phyloP scores from a whole-genome alignment of 2,797 vertebrate genomes.

The Tympanoctomys barrerae region DNA sequence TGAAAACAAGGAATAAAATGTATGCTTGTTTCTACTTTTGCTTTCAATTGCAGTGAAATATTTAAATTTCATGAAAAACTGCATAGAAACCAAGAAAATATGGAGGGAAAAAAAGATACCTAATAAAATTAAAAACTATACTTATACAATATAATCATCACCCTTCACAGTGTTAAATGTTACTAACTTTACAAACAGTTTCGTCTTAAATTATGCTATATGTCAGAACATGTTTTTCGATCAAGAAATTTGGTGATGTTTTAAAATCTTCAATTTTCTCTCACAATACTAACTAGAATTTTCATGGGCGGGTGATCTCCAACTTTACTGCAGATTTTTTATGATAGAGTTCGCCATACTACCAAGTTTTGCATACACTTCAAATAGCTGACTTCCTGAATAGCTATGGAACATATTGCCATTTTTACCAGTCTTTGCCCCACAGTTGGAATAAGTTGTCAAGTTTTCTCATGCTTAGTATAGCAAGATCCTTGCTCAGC shows the following conservation, averaged over 20 bases:
- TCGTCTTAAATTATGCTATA: slow-evolving; percentile 65
- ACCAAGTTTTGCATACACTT: slow-evolving; percentile 92
- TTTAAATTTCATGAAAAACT: slow-evolving; percentile 76
- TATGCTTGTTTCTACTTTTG: slow-evolving; percentile 78
- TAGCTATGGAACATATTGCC: slow-evolving; percentile 72
- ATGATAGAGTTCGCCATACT: slow-evolving; percentile 91
- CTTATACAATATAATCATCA: not conserved
- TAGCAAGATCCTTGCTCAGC: not conserved
- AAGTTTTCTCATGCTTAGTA: not conserved
- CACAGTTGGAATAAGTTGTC: not conserved
- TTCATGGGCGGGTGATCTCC: slow-evolving; percentile 85
- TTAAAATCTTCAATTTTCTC: slow-evolving; percentile 46
- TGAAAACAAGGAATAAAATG: slow-evolving; percentile 39
- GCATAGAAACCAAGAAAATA: slow-evolving; percentile 74
- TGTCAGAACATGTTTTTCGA: slow-evolving; percentile 44
- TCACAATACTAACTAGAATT: slow-evolving; percentile 82
- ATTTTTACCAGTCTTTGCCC: not conserved
- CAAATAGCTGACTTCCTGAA: slow-evolving; percentile 91
- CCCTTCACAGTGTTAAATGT: slow-evolving; percentile 56
- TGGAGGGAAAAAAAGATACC: not conserved
- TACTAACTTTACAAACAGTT: slow-evolving; percentile 39
- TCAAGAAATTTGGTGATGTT: slow-evolving; percentile 60
- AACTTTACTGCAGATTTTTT: slow-evolving; percentile 90
- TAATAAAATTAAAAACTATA: slow-evolving; percentile 1
- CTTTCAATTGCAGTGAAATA: slow-evolving; percentile 60